Conservation (phyloP, 2,113 vertebrate species). For the Camelus bactrianus region DNA sequence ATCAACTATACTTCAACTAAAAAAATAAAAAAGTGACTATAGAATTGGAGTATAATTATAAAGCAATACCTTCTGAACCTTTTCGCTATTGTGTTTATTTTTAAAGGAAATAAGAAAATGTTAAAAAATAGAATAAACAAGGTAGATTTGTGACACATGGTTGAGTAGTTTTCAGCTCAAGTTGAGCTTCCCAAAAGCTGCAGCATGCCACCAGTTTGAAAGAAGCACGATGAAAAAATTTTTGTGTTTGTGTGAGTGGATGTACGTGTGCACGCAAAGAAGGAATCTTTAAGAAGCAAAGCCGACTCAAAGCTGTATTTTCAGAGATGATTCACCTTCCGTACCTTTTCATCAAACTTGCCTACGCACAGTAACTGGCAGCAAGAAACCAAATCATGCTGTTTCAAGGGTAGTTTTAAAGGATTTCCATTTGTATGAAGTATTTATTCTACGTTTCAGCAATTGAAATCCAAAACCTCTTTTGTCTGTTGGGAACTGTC, state of each 20-base stretch:
- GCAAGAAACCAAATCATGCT: not conserved
- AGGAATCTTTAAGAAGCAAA: not conserved
- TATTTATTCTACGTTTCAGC: not conserved
- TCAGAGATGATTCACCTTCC: slow-evolving; percentile 40
- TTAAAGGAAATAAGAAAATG: not conserved
- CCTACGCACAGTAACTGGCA: not conserved
- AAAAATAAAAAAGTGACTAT: not conserved
- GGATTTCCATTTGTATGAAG: not conserved
- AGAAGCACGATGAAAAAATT: not conserved
- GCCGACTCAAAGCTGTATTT: not conserved
- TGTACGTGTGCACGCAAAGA: not conserved
- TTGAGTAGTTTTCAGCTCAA: not conserved
- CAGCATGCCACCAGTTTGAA: not conserved
- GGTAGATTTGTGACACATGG: not conserved
- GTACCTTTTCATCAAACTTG: not conserved
- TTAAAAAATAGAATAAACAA: not conserved
- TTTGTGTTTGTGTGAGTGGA: not conserved
- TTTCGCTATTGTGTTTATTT: not conserved
- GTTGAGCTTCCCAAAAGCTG: not conserved
- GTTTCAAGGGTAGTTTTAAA: slow-evolving; percentile 23
- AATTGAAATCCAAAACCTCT: not conserved
- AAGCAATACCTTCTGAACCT: not conserved
- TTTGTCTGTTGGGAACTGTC: not conserved
- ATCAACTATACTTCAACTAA: not conserved
- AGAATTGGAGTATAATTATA: not conserved